A percentile compares a stretch with the other conserved stretches of the same genome.
phyloP scores from a whole-genome alignment of 2,888 invertebrate species.

The Apantesis nais region DNA sequence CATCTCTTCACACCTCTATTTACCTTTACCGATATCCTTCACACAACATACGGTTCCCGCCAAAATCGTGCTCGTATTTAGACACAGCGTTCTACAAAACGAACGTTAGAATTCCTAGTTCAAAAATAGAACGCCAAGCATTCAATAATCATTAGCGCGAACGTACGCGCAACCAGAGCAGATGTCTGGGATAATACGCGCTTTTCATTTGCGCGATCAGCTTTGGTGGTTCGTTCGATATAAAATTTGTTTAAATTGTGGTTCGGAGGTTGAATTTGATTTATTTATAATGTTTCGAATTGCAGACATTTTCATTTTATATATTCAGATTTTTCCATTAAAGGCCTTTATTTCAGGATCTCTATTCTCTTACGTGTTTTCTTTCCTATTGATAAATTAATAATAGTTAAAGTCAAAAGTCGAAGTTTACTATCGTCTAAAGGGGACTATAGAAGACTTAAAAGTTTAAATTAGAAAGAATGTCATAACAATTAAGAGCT shows the following conservation, averaged over 20 bases:
- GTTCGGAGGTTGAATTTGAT: not conserved
- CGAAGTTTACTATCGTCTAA: not conserved
- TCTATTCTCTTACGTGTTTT: not conserved
- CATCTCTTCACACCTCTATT: constrained; percentile 11
- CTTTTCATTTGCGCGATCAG: constrained; percentile 67
- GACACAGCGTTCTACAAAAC: constrained; percentile 40
- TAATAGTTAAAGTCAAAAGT: too few species aligned
- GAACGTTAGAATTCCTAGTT: constrained; percentile 59
- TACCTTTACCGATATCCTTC: constrained; percentile 12
- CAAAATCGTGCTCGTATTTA: constrained; percentile 24
- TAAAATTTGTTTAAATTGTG: not conserved
- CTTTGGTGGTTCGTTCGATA: constrained; percentile 55
- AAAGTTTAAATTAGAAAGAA: not conserved
- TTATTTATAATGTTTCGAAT: not conserved
- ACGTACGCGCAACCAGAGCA: constrained; percentile 59
- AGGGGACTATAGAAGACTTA: not conserved
- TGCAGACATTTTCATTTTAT: not conserved
- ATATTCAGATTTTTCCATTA: not conserved
- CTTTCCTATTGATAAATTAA: too few species aligned
- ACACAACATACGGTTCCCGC: constrained; percentile 16
- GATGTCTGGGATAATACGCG: constrained; percentile 46
- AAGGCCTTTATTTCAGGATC: not conserved
- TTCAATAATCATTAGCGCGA: constrained; percentile 81
- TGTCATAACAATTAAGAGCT: not conserved
- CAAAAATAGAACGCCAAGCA: constrained; percentile 77